Base-by-base conservation (phyloP, 2,888 invertebrate genomes). In the Troides oblongomaculatus region DNA sequence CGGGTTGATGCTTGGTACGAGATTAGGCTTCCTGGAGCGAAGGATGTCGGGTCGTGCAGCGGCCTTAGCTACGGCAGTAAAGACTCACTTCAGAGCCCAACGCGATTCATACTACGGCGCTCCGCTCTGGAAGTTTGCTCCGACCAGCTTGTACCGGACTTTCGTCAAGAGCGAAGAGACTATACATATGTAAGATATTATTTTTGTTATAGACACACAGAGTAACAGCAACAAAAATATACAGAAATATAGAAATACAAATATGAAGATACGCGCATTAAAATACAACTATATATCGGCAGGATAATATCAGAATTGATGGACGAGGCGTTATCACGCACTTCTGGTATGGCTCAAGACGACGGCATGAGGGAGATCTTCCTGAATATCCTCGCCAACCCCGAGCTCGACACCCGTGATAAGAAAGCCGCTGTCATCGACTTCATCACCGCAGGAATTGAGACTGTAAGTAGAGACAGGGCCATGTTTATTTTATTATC, bases 381-480 rank as follows among this genome's bases (percentile, higher is more conserved):
- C 80, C 93, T 95, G 69, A 95, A 95, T 70, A 96, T 97, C 71
- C 87, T 97, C 62, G 93, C 94, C 58, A 95, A 96, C 62, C 94
- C 95, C 43, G 94, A 94, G 71, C 88, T 97, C 61, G 97, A 97
- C 79, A 94, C 95, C 79, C 92, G 95, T 64, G 97, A 97, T 81
- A 97, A 97, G 85, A 96, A 96, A 80, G 96, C 97, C 0, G 96
- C 96, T 0, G 95, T 97, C 66, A 96, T 97, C 61, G 97, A 97
- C 87, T 97, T 97, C 79, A 95, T 97, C 77, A 96, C 97, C 10
- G 97, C 97, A 53, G 97, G 97, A 62, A 97, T 97, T 80, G 96
- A 97, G 84, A 97, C 97, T 81, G 95, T 97, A 84, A 89, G 21
- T 21, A 21, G 21, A 21, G 21, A 21, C 21, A 21, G 30, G 30